Conservation (phyloP, 2,113 vertebrate genomes). For the Pollimyrus isidori region DNA sequence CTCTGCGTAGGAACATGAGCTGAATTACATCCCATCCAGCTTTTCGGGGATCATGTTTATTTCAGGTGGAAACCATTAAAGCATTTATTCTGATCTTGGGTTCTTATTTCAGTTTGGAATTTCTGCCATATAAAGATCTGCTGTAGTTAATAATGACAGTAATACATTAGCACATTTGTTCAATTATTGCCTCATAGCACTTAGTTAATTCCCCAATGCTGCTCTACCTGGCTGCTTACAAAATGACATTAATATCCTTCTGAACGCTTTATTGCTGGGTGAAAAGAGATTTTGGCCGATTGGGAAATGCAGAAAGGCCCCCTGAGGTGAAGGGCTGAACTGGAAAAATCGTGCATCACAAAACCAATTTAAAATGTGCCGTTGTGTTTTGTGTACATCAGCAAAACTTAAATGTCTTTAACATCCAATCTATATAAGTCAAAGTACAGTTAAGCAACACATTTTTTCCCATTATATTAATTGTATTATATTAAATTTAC, state of each 20-base stretch:
- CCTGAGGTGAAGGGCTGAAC: neutral
- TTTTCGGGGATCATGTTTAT: neutral
- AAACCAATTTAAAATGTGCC: neutral
- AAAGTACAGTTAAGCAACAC: neutral
- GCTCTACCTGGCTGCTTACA: neutral
- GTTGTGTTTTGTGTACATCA: neutral
- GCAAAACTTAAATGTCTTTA: slow-evolving; percentile 2
- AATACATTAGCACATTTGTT: slow-evolving; percentile 16
- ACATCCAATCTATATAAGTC: neutral
- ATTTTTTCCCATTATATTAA: neutral
- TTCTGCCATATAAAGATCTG: slow-evolving; percentile 11
- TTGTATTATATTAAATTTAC: neutral
- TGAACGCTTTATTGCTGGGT: neutral
- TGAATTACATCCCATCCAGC: neutral
- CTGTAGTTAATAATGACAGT: slow-evolving; percentile 6
- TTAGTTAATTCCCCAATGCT: slow-evolving; percentile 10
- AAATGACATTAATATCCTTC: slow-evolving; percentile 8
- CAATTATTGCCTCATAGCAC: slow-evolving; percentile 9
- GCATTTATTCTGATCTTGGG: slow-evolving; percentile 7
- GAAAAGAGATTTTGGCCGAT: neutral
- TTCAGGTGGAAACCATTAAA: neutral
- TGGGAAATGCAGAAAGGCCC: neutral
- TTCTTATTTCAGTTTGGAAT: slow-evolving; percentile 6
- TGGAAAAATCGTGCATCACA: neutral
- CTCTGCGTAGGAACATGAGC: neutral